phyloP scores from a whole-genome alignment of 2,888 invertebrate genomes.

The Scaptomyza polygonia region DNA sequence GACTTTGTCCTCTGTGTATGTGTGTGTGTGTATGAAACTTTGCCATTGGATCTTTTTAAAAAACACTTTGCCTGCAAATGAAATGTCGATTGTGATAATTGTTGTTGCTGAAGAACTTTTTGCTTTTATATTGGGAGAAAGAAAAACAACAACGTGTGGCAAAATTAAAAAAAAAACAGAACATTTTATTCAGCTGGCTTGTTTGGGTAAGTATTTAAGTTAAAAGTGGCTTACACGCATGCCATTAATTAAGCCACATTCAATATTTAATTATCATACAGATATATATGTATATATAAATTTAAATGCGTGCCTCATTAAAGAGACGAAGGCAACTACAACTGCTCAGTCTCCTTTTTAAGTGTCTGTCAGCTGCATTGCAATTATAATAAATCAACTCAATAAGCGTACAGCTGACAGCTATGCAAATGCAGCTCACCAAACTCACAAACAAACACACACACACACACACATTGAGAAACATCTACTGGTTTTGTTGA shows the following conservation, averaged over 20 bases:
- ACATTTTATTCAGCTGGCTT: neutral
- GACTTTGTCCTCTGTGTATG: constrained; percentile 3
- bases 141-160: constrained; percentile 7
- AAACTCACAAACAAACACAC: constrained; percentile 7
- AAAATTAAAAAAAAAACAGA: no score
- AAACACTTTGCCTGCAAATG: constrained; percentile 52
- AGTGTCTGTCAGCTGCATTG: constrained; percentile 66
- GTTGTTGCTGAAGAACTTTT: constrained; percentile 33
- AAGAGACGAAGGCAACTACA: constrained; percentile 25
- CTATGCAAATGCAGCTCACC: constrained; percentile 48
- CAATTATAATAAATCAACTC: constrained; percentile 76
- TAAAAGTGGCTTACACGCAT: constrained; percentile 46
- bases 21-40: constrained; percentile 34
- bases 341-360: neutral
- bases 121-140: constrained; percentile 26
- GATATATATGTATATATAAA: constrained; percentile 3
- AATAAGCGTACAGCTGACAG: constrained; percentile 59
- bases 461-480: constrained; percentile 9
- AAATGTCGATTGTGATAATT: constrained; percentile 39
- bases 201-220: constrained; percentile 45
- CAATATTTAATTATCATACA: constrained; percentile 28
- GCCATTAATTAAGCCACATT: constrained; percentile 42
- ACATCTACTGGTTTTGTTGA: constrained; percentile 36
- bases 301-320: constrained; percentile 34
- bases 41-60: constrained; percentile 48